Evolutionary conservation across 2,113 vertebrate genomes (phyloP).

Genomic region (Dermatemys mawii): DNA sequence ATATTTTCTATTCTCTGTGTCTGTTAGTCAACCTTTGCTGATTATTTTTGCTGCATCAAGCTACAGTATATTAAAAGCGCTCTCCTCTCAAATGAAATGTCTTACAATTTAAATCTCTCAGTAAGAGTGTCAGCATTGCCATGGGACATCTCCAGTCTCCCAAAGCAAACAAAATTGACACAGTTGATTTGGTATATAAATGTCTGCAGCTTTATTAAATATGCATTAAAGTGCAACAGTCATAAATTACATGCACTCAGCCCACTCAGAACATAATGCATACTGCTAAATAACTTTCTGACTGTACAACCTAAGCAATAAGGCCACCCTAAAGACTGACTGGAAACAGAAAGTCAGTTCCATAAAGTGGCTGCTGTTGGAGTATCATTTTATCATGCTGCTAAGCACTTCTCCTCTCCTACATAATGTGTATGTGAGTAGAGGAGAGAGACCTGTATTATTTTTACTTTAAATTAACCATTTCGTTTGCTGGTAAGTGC

Average conservation of each 20-base stretch:
- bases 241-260: conserved; percentile 75
- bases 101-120: conserved; percentile 66
- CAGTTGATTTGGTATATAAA: conserved; percentile 77
- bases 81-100: conserved; percentile 67
- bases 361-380: background rate
- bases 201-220: conserved; percentile 79
- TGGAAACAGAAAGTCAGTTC: conserved; percentile 43
- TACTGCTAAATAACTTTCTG: conserved; percentile 77
- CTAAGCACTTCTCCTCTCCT: conserved; percentile 23
- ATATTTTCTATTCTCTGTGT: conserved; percentile 31
- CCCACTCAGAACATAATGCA: conserved; percentile 71
- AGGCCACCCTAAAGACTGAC: conserved; percentile 58
- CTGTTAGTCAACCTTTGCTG: conserved; percentile 36
- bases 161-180: conserved; percentile 77
- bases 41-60: conserved; percentile 55
- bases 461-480: conserved; percentile 35
- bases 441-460: conserved; percentile 23
- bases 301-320: conserved; percentile 68
- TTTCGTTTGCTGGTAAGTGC: conserved; percentile 8
- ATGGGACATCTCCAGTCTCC: conserved; percentile 68
- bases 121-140: conserved; percentile 61
- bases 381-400: conserved; percentile 52
- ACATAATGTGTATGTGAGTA: background rate
- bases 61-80: conserved; percentile 53
- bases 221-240: conserved; percentile 78